Conservation (phyloP, 2,113 vertebrate species). For the Labeo rohita region DNA sequence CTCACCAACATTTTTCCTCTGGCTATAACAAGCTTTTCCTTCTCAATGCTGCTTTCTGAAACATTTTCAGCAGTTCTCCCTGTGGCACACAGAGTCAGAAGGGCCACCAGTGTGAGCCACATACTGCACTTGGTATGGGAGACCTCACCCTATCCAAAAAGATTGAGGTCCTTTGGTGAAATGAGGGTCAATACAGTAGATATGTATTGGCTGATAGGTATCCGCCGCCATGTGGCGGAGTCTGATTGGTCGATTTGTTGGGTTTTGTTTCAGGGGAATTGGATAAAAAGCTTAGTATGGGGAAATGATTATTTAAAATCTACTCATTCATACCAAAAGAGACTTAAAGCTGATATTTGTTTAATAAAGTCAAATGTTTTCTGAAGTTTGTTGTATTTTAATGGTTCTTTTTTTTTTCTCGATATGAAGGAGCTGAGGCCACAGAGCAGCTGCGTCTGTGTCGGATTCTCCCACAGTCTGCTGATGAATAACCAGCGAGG, state of each 20-base stretch:
- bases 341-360: neutral
- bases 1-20: conserved; percentile 77
- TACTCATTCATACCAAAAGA: neutral
- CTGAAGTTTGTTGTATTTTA: neutral
- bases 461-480: conserved; percentile 31
- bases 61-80: conserved; percentile 46
- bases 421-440: neutral
- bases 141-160: neutral
- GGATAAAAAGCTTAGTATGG: neutral
- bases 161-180: neutral
- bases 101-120: conserved; percentile 65
- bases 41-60: conserved; percentile 38
- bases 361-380: neutral
- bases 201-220: conserved; percentile 43
- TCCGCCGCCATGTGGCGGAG: conserved; percentile 40
- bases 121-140: conserved; percentile 52
- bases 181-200: conserved; percentile 12
- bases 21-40: conserved; percentile 65
- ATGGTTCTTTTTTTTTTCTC: neutral
- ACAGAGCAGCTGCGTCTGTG: conserved; percentile 11
- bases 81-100: conserved; percentile 45
- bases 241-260: conserved; percentile 23
- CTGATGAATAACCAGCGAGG: conserved; percentile 23
- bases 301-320: neutral
- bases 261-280: neutral